Conservation (phyloP, 2,113 vertebrate genomes). For the Odontophorus gujanensis region DNA sequence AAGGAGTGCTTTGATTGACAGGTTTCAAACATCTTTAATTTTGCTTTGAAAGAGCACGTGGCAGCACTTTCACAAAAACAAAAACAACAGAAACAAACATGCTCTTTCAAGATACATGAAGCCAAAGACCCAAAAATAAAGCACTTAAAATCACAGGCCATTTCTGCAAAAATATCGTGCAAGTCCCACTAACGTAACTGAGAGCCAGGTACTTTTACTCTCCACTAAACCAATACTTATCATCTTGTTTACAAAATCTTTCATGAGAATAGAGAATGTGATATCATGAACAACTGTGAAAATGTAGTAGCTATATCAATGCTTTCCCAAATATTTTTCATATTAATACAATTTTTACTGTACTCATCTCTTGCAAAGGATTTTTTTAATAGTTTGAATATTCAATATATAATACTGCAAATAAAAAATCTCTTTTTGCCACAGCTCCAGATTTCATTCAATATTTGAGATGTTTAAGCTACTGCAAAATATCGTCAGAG, state of each 20-base stretch:
- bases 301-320: not conserved
- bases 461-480: not conserved
- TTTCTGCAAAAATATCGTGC: not conserved
- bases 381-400: not conserved
- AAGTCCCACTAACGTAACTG: not conserved
- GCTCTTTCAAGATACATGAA: not conserved
- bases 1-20: not conserved
- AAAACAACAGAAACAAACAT: not conserved
- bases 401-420: not conserved
- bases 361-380: not conserved
- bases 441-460: not conserved
- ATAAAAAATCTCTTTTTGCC: not conserved
- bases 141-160: not conserved
- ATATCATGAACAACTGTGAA: not conserved
- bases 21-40: not conserved
- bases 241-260: not conserved
- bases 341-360: not conserved
- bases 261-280: not conserved
- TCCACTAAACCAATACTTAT: not conserved
- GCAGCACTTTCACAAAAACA: not conserved
- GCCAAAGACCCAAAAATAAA: not conserved
- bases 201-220: not conserved
- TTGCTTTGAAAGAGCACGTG: not conserved
- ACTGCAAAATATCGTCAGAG: not conserved
- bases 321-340: not conserved